These are phyloP conservation scores for Leucoma salicis DNA, from an alignment of 2,888 invertebrate species.

Conservation along the genomic window DNA sequence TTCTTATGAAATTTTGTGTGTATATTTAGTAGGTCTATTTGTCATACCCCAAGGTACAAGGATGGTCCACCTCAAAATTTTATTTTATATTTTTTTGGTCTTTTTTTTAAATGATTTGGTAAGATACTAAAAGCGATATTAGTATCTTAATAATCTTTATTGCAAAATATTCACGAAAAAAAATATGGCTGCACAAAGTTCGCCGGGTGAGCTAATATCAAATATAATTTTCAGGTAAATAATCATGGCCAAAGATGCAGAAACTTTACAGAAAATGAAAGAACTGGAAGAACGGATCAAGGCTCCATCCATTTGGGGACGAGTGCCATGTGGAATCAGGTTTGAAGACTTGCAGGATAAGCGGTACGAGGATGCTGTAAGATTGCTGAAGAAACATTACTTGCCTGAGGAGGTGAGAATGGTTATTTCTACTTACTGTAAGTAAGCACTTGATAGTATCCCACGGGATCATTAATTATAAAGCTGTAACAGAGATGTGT, in stretches of 20 bases:
- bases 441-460: too few relatives aligned
- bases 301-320: conserved; percentile 73
- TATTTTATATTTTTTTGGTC: too few relatives aligned
- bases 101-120: too few relatives aligned
- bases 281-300: conserved; percentile 68
- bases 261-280: conserved; percentile 67
- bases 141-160: too few relatives aligned
- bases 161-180: too few relatives aligned
- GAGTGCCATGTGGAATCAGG: conserved; percentile 61
- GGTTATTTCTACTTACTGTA: too few relatives aligned
- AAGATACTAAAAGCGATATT: too few relatives aligned
- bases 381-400: conserved; percentile 67
- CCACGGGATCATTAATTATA: too few relatives aligned
- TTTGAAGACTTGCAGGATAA: conserved; percentile 74
- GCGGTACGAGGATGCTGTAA: conserved; percentile 66
- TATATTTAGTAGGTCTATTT: conserved; percentile 6
- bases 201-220: too few relatives aligned
- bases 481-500: too few relatives aligned
- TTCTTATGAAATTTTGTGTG: background rate
- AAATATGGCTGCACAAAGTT: too few relatives aligned
- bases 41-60: background rate
- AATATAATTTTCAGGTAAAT: conserved; percentile 8
- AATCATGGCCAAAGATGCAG: conserved; percentile 57
- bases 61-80: too few relatives aligned
- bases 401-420: conserved; percentile 61